These are phyloP conservation scores for Elaphurus davidianus DNA, from an alignment of 2,113 vertebrate genomes.

Conservation along the genomic window DNA sequence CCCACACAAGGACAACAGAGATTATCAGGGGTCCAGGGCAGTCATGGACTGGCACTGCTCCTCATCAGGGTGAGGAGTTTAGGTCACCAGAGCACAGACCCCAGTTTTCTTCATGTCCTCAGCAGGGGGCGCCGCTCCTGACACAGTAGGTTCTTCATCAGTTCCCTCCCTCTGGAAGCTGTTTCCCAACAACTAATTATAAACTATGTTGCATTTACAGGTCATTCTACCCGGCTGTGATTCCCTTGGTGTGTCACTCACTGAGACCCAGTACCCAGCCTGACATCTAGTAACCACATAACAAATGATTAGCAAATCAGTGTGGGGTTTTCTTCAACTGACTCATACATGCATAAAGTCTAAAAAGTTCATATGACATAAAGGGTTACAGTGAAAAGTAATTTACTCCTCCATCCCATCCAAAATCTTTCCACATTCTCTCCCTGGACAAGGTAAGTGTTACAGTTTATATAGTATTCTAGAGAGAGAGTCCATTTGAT, in stretches of 20 bases:
- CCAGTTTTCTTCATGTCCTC: background rate
- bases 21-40: no score
- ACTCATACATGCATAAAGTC: background rate
- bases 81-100: no score
- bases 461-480: no score
- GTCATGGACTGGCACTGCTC: accelerated
- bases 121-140: background rate
- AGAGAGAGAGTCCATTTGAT: no score
- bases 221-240: accelerated
- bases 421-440: accelerated
- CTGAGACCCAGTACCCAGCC: background rate
- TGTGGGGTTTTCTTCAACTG: background rate
- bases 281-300: background rate
- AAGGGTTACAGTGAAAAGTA: background rate
- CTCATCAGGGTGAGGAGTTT: background rate
- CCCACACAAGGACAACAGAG: background rate
- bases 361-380: background rate
- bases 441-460: background rate
- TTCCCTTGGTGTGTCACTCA: background rate
- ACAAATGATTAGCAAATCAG: no score
- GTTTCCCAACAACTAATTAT: background rate
- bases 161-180: background rate
- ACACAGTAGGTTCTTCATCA: background rate
- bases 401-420: background rate
- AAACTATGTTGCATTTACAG: background rate